Evolutionary conservation across 1,140 invertebrate species (phyloP).

Genomic region (Lordiphosa stackelbergi): DNA sequence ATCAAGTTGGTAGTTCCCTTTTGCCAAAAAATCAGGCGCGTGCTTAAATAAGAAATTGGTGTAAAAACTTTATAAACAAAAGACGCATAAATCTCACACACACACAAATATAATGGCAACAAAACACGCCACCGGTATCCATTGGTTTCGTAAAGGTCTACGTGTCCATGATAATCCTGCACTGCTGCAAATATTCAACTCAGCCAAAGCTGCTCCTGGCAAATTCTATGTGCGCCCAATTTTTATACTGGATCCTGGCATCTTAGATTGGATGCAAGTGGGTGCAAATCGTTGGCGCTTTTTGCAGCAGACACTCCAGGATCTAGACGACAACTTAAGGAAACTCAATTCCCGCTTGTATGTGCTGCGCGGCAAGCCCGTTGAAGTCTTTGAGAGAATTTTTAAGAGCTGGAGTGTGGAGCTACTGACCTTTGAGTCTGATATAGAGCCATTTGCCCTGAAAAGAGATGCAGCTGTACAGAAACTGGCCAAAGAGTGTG

Average conservation of each 20-base stretch:
- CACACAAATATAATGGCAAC: conserved; percentile 21
- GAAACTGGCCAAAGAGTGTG: conserved; percentile 79
- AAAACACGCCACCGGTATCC: conserved; percentile 77
- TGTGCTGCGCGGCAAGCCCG: conserved; percentile 82
- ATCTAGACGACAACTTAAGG: conserved; percentile 82
- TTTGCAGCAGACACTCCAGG: conserved; percentile 82
- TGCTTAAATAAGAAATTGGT: conserved; percentile 19
- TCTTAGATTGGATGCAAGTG: conserved; percentile 81
- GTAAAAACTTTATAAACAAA: not conserved
- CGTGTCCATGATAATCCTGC: conserved; percentile 86
- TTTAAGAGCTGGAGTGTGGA: conserved; percentile 85
- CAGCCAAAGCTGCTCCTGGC: conserved; percentile 77
- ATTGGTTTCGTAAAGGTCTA: conserved; percentile 86
- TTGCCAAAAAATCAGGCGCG: conserved; percentile 1
- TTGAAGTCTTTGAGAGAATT: conserved; percentile 81
- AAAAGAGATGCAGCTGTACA: conserved; percentile 82
- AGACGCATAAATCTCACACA: not conserved
- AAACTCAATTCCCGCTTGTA: conserved; percentile 80
- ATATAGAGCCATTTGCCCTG: conserved; percentile 84
- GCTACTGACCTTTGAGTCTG: conserved; percentile 83
- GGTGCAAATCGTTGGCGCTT: conserved; percentile 85
- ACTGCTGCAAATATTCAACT: conserved; percentile 80
- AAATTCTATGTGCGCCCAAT: conserved; percentile 80
- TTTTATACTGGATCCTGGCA: conserved; percentile 84
- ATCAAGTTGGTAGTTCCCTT: conserved; percentile 19